These are phyloP conservation scores for Sminthurides bifidus DNA, from an alignment of 1,140 invertebrate genomes.

Conservation along the genomic window DNA sequence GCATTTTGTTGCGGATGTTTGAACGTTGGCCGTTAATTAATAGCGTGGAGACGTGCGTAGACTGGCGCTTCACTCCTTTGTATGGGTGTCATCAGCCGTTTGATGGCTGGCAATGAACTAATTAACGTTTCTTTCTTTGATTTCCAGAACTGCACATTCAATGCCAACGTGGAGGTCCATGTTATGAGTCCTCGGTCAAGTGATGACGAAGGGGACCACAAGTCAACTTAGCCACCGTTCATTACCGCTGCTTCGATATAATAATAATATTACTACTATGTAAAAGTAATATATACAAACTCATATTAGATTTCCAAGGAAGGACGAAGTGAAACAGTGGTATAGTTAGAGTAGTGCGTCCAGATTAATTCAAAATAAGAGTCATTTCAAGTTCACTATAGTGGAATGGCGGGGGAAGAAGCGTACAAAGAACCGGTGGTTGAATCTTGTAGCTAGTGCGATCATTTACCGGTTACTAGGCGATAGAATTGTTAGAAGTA, in stretches of 20 bases:
- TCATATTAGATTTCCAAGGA: background rate
- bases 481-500: background rate
- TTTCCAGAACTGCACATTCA: slow-evolving; percentile 7
- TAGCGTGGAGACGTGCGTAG: no score
- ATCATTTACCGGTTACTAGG: no score
- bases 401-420: no score
- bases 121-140: background rate
- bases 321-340: background rate
- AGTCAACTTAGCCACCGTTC: background rate
- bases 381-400: no score
- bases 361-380: no score
- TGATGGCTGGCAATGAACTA: background rate
- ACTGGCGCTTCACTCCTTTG: no score
- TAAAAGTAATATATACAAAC: background rate
- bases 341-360: background rate
- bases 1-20: no score
- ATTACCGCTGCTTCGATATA: slow-evolving; percentile 1
- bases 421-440: no score
- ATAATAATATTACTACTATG: background rate
- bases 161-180: slow-evolving; percentile 13
- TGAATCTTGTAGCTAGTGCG: no score
- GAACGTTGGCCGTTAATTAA: no score
- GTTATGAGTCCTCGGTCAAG: background rate
- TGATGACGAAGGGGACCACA: background rate
- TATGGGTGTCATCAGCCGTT: no score